A percentile compares a stretch with the other conserved stretches of the same genome.
Evolutionary conservation across 2,797 vertebrate species (phyloP).

Genomic region (Trachurus trachurus): DNA sequence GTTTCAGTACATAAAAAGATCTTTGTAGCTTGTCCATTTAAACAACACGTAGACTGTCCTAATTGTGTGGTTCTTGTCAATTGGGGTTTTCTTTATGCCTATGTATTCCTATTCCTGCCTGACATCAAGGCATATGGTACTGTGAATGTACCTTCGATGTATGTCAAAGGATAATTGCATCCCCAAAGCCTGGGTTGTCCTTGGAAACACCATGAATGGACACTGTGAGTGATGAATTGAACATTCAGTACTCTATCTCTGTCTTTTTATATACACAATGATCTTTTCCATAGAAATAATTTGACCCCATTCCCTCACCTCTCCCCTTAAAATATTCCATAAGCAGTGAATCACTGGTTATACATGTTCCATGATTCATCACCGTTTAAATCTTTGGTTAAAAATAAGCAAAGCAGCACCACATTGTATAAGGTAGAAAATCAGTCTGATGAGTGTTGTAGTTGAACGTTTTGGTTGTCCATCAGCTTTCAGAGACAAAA

Average conservation of each 20-base stretch:
- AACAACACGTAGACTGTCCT: neutral
- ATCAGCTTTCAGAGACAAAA: neutral
- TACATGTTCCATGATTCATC: too few relatives aligned
- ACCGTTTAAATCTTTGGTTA: neutral
- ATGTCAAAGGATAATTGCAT: neutral
- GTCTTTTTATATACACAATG: neutral
- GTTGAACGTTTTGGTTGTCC: neutral
- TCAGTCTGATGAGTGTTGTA: neutral
- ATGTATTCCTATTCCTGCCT: neutral
- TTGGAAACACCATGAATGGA: constrained; percentile 7
- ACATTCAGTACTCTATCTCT: neutral
- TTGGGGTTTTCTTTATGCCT: neutral
- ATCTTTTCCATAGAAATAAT: neutral
- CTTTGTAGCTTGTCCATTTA: neutral
- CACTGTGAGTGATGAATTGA: neutral
- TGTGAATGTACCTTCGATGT: neutral
- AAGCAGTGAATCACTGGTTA: neutral
- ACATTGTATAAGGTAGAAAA: neutral
- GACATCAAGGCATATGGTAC: neutral
- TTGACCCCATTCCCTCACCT: neutral
- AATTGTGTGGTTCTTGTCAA: neutral
- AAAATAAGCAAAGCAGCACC: neutral
- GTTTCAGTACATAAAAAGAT: neutral
- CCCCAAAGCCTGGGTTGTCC: constrained; percentile 5
- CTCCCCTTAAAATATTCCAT: neutral